Base-by-base conservation (phyloP, 2,113 vertebrate species). In the Rhodinocichla rosea region DNA sequence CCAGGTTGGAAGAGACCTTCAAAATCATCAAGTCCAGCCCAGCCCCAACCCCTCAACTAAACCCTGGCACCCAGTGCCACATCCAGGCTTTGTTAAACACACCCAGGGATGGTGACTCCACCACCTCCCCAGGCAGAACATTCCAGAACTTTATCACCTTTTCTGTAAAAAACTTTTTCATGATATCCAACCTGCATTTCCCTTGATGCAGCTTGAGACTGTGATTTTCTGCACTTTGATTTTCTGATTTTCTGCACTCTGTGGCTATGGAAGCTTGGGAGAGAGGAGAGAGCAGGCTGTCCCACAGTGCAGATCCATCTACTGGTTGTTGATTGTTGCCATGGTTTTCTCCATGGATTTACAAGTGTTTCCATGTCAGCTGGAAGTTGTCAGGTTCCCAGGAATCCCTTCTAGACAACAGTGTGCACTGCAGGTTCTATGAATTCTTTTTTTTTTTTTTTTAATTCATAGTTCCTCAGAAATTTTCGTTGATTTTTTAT, bases 41-140 rank as follows among this genome's bases (percentile, higher is more conserved):
- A n/a, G 55, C 21, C 55, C 13, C 55, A 57, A 7, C 55, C 22
- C 13, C 55, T 57, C 55, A 57, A 10, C 55, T 7, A 1, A 57
- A 57, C 33, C 55, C 32, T 56, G 55, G 32, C 32, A n/a, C 13
- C 55, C 55, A 56, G 55, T 10, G 55, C 55, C 55, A 56, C 55
- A n/a, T 22, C 20, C 55, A 57, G 21, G 33, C 33, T 57, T 57
- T 57, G 20, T 57, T 57, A n/a, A 57, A 57, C 55, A 57, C 55
- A 57, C 9, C 33, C 33, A 57, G 55, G 55, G 21, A 57, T 57
- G 55, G 55, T 2, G 33, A 57, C 33, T 57, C 9, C 33, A n/a
- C 13, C 33, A n/a, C 33, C 55, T 23, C 21, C 21, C 33, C 1
- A 1, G 33, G 21, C 9, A 57, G 32, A 12, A 1, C 5, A 57